Evolutionary conservation across 2,113 vertebrate genomes (phyloP).

Genomic region (Hylia prasina): DNA sequence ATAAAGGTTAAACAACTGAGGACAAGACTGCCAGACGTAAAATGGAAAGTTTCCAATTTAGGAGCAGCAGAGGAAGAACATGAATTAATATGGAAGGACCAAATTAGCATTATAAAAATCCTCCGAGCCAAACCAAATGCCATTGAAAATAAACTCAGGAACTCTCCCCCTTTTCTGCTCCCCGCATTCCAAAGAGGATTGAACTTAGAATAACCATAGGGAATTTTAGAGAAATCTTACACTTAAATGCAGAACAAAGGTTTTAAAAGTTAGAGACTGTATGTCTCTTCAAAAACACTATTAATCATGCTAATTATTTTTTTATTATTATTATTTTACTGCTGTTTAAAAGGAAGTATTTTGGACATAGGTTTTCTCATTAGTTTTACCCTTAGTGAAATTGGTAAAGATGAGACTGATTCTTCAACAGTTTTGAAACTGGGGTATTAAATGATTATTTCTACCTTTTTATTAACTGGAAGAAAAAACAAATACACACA

Average conservation of each 20-base stretch:
- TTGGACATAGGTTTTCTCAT: neutral
- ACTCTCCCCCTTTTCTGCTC: slow-evolving; percentile 19
- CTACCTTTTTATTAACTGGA: neutral
- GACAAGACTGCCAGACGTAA: slow-evolving; percentile 20
- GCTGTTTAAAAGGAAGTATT: neutral
- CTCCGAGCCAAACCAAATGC: slow-evolving; percentile 14
- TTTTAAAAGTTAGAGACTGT: neutral
- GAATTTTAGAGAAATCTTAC: slow-evolving; percentile 20
- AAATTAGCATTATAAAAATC: slow-evolving; percentile 33
- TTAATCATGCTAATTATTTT: neutral
- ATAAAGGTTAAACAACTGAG: slow-evolving; percentile 46
- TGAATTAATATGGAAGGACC: slow-evolving; percentile 36
- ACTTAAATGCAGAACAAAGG: neutral
- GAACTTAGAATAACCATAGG: slow-evolving; percentile 24
- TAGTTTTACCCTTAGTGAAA: neutral
- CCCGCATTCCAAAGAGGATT: slow-evolving; percentile 22
- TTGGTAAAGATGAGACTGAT: neutral
- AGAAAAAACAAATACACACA: neutral
- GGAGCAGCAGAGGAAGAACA: slow-evolving; percentile 17
- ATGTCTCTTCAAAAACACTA: neutral
- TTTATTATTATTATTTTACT: neutral
- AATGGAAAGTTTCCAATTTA: slow-evolving; percentile 47
- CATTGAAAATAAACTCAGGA: slow-evolving; percentile 53
- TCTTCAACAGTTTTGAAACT: neutral
- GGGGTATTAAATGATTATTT: neutral